Base-by-base conservation (phyloP, 2,888 invertebrate species). In the Latrodectus elegans region DNA sequence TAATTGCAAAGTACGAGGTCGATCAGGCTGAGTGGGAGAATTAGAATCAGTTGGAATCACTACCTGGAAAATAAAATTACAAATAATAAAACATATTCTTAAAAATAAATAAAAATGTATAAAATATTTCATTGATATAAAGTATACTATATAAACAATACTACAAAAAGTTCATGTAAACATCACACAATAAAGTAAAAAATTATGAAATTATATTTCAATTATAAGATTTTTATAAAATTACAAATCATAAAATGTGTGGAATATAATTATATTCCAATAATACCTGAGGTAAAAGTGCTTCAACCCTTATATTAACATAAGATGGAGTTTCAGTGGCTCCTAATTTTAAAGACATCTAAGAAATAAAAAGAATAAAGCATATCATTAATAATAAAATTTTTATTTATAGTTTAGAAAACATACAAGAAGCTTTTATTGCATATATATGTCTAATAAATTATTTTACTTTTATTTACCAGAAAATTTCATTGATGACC, bases 201-300 rank as follows among this genome's bases (percentile, higher is more conserved):
- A 14, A n/a, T 68, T 11, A 22, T 17, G 12, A 22, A 26, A 22
- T 22, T 12, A 22, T 4, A 68, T 15, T 68, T n/a, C 26, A 38
- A 38, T 6, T 38, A 49, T 9, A 38, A 22, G 14, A 14, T 38
- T 15, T 15, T 6, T 73, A 73, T n/a, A 17, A 0, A 73, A 10
- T 49, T 52, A 15, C 2, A 53, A 49, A 51, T 70, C 12, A 4
- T 73, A 73, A 55, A 74, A 74, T 17, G 9, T 55, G 9, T 22
- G 4, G 10, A 53, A n/a, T n/a, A n/a, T n/a, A n/a, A 53, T 11
- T 53, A 17, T 53, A 11, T 53, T 49, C 49, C n/a, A n/a, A 22
- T 75, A 70, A 93, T 92, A 97, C 97, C 93, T 96, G 95, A 49
- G 98, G 98, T 95, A 98, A 96, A 91, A 99, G 96, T 72, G 97